Evolutionary conservation across 2,888 invertebrate genomes (phyloP), one percentile per base, ranked within the genome.

Genomic region (Harpalus rufipes): DNA sequence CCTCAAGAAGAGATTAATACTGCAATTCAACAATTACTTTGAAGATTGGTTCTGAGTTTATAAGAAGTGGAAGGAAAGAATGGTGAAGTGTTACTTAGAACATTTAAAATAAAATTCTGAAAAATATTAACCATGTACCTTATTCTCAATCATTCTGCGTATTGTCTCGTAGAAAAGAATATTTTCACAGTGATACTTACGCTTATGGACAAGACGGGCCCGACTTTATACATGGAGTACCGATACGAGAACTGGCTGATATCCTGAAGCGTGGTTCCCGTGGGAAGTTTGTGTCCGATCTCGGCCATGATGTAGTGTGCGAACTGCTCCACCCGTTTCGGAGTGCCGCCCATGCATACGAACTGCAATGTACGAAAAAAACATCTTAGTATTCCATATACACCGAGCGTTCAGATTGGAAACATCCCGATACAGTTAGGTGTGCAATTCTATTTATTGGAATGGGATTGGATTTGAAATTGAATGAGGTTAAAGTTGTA

Each of bases 341-440:
- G 97, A 21, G 98, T 98, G 14, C 98, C 98, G 65, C 98, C 98
- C 96, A 98, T 97, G 91, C 98, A 98, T 56, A 99, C 97, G 91
- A 98, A 99, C 98, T 98, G 92, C 39, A 68, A 63, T 18, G 25
- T 61, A 92, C 91, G 87, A 68, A 87, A 51, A 86, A 87, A 87
- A 39, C 12, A 63, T 7, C 8, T 76, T 78, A 78, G 18, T 78
- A 59, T 59, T 78, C 32, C 1, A 51, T 51, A 44, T 51, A 51
- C 44, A 25, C 32, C 14, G 25, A 32, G 1, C 32, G 39, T 1
- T 14, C n/a, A 39, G 32, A 68, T n/a, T 68, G 8, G 68, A n/a
- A 68, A 14, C 14, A 14, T 32, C 32, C 32, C 10, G 68, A 32
- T 68, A 32, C 10, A 14, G 59, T 59, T 59, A 59, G 14, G 59